These are phyloP conservation scores for Scleropages formosus DNA, from an alignment of 2,797 vertebrate species.

Conservation along the genomic window DNA sequence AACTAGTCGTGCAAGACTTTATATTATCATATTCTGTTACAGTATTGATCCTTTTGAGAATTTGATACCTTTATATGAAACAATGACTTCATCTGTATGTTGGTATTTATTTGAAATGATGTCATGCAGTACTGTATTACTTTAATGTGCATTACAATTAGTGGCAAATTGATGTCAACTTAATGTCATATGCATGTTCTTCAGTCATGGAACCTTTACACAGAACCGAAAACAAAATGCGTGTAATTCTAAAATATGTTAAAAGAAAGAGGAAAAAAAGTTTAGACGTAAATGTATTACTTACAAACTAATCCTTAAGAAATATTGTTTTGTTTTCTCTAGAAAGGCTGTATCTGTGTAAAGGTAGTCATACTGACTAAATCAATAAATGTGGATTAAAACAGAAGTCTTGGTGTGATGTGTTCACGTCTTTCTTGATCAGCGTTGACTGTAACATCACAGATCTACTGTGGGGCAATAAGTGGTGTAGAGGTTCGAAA, in stretches of 20 bases:
- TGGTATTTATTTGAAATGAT: conserved; percentile 97
- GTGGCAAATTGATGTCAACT: conserved; percentile 87
- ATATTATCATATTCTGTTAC: conserved; percentile 88
- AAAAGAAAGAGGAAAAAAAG: conserved; percentile 46
- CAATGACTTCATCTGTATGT: conserved; percentile 84
- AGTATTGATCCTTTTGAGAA: conserved; percentile 92
- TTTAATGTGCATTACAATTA: conserved; percentile 93
- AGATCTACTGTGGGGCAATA: neutral
- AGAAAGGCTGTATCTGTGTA: conserved; percentile 78
- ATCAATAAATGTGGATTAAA: conserved; percentile 87
- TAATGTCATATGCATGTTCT: conserved; percentile 90
- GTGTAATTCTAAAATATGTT: conserved; percentile 46
- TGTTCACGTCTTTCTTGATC: conserved; percentile 6
- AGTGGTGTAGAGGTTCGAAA: no score
- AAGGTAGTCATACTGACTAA: conserved; percentile 84
- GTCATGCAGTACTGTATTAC: conserved; percentile 93
- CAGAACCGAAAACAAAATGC: conserved; percentile 74
- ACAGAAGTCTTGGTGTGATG: conserved; percentile 42
- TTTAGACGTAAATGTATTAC: conserved; percentile 61
- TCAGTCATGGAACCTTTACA: conserved; percentile 93
- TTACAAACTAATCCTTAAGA: conserved; percentile 67
- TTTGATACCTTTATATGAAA: conserved; percentile 91
- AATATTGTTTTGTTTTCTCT: conserved; percentile 72
- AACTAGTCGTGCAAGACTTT: conserved; percentile 86
- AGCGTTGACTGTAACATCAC: neutral